These are phyloP conservation scores for Sinella curviseta DNA, from an alignment of 1,140 invertebrate genomes.

Conservation along the genomic window DNA sequence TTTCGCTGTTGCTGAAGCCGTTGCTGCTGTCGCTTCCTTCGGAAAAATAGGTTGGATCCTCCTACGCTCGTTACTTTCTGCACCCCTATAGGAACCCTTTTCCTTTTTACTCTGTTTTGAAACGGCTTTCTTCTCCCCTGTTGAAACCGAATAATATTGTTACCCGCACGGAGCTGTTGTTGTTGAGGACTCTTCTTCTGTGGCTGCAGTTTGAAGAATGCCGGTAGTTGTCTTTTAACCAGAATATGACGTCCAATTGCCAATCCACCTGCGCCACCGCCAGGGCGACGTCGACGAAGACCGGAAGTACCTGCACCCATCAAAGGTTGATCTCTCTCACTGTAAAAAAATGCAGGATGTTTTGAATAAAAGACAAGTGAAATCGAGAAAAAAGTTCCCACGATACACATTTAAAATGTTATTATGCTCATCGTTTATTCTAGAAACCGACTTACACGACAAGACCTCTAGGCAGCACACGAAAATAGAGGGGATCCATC, in stretches of 20 bases:
- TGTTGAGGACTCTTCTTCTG: background rate
- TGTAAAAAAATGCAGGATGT: background rate
- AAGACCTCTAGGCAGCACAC: constrained; percentile 44
- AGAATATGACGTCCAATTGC: background rate
- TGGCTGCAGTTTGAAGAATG: background rate
- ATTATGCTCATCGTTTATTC: background rate
- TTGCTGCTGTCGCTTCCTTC: background rate
- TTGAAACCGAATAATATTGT: too few species aligned
- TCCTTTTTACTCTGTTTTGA: too few species aligned
- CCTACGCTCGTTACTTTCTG: background rate
- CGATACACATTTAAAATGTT: background rate
- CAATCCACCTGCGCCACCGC: background rate
- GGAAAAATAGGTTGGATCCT: background rate
- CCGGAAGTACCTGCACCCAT: background rate
- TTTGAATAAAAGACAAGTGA: constrained; percentile 6
- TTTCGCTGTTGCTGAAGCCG: background rate
- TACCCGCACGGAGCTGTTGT: background rate
- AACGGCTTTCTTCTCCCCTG: background rate
- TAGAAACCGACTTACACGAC: constrained; percentile 41
- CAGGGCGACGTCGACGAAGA: background rate
- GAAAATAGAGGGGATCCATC: constrained; percentile 48
- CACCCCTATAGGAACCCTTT: too few species aligned
- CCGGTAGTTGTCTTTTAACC: background rate
- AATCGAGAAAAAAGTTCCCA: background rate
- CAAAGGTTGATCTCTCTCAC: background rate